A percentile compares a stretch with the other conserved stretches of the same genome.
Evolutionary conservation across 2,113 vertebrate species (phyloP).

Genomic region (Coptodon bakossiorum): DNA sequence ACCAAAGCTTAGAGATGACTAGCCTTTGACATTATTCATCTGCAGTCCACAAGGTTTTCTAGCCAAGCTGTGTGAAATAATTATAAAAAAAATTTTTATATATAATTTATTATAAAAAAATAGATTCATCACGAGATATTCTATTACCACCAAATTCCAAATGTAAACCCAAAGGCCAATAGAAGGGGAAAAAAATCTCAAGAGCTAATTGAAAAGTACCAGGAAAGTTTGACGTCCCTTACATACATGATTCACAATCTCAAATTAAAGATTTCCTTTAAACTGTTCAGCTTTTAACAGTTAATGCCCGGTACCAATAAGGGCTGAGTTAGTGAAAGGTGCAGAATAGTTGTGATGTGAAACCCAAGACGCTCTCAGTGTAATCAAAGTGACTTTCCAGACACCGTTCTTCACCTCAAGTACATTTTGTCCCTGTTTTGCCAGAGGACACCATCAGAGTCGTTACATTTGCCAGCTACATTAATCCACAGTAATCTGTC

Average conservation of each 20-base stretch:
- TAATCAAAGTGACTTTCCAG: neutral
- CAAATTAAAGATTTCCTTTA: neutral
- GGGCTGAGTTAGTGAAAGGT: neutral
- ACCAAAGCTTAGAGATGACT: neutral
- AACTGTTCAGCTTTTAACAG: neutral
- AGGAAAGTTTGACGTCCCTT: neutral
- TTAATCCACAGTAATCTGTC: conserved; percentile 32
- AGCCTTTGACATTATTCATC: neutral
- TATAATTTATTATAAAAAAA: too few relatives aligned
- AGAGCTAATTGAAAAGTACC: neutral
- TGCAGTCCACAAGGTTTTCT: neutral
- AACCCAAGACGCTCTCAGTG: neutral
- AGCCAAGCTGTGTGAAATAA: neutral
- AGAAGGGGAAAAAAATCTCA: neutral
- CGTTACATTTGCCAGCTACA: neutral
- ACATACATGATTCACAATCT: neutral
- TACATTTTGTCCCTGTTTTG: neutral
- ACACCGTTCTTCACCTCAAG: neutral
- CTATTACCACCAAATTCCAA: neutral
- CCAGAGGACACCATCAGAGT: neutral
- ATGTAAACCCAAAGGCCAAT: neutral
- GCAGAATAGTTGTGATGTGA: neutral
- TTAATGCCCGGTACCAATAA: neutral
- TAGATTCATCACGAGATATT: neutral
- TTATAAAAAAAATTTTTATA: too few relatives aligned